Evolutionary conservation across 2,888 invertebrate genomes (phyloP).

Genomic region (Drosophila anomalata): DNA sequence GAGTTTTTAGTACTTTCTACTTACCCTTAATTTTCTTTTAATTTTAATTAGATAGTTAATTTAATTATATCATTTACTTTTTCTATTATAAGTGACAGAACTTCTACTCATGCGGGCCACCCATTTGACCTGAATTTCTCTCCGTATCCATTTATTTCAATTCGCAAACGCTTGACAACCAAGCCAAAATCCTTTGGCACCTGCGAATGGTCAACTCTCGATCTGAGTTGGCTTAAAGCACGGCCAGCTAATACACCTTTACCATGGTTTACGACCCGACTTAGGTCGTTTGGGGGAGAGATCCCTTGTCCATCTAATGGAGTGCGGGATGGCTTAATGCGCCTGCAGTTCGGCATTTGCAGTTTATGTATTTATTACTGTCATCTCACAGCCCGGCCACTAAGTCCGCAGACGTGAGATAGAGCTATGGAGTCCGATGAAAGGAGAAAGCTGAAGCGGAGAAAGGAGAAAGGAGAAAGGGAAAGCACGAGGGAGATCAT

Average conservation of each 20-base stretch:
- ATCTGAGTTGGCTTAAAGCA: constrained; percentile 47
- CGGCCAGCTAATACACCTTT: constrained; percentile 53
- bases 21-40: no score
- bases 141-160: constrained; percentile 20
- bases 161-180: constrained; percentile 15
- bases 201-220: constrained; percentile 21
- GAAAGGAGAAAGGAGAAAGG: neutral
- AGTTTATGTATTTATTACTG: constrained; percentile 53
- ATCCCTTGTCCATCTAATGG: constrained; percentile 26
- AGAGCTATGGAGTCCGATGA: neutral
- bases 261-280: constrained; percentile 58
- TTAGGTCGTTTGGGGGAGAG: constrained; percentile 36
- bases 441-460: neutral
- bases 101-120: neutral
- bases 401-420: constrained; percentile 36
- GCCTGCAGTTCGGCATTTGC: constrained; percentile 44
- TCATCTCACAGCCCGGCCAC: constrained; percentile 43
- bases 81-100: no score
- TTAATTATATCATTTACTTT: no score
- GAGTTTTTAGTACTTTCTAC: no score
- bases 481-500: constrained; percentile 15
- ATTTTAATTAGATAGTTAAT: no score
- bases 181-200: constrained; percentile 25
- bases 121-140: neutral
- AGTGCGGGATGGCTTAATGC: constrained; percentile 48